A percentile compares a stretch with the other conserved stretches of the same genome.
phyloP scores from a whole-genome alignment of 2,888 invertebrate genomes.

The Hymenopus coronatus region DNA sequence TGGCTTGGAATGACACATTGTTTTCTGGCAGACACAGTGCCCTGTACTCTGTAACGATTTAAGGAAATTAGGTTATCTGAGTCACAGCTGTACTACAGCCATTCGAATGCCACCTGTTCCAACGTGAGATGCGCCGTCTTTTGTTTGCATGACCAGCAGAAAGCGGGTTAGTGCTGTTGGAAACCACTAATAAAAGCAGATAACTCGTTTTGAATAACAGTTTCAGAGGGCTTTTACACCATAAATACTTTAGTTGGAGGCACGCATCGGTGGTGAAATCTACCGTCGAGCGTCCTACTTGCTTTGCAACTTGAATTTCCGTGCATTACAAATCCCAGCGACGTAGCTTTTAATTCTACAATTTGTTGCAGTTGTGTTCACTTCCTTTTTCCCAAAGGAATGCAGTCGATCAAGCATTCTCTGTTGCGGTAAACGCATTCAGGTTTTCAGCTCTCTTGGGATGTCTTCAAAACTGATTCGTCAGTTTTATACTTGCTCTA shows the following conservation, averaged over 20 bases:
- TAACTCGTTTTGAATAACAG: background rate
- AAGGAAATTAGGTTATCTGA: background rate
- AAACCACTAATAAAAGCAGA: background rate
- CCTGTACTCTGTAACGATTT: background rate
- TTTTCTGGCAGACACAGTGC: background rate
- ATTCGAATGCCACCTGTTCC: background rate
- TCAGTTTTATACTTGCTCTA: no score
- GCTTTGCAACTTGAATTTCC: no score
- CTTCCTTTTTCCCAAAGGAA: no score
- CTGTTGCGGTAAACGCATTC: no score
- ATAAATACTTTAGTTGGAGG: background rate
- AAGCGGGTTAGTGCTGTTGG: background rate
- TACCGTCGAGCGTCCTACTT: no score
- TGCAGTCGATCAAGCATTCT: no score
- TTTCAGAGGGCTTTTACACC: background rate
- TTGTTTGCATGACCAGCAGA: background rate
- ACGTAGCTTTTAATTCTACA: background rate
- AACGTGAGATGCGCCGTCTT: background rate
- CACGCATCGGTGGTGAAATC: no score
- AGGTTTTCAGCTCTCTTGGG: no score
- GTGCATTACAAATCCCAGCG: no score
- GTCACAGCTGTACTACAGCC: background rate
- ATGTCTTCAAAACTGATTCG: no score
- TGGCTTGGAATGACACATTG: background rate
- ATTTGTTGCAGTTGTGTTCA: background rate